Percentiles rank a stretch among this genome's conserved stretches.
phyloP scores from a whole-genome alignment of 1,140 invertebrate species.

The Bombus difficillimus region DNA sequence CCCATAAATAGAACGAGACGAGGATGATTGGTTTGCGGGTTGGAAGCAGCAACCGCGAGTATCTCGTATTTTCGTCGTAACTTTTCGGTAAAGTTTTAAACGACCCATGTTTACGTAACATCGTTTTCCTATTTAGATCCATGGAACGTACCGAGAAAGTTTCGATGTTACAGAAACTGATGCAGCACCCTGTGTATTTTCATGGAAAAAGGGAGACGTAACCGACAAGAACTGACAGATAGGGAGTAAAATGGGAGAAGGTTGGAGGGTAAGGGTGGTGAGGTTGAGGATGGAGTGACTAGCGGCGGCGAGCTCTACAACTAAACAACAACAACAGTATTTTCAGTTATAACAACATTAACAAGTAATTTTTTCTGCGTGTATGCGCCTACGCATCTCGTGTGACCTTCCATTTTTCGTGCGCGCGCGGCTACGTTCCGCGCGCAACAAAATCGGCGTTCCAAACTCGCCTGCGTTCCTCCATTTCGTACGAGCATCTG shows the following conservation, averaged over 20 bases:
- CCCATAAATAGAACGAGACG: accelerated
- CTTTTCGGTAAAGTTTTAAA: too few relatives aligned
- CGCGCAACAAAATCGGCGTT: constrained; percentile 17
- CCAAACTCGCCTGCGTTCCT: constrained; percentile 7
- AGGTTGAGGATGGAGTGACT: constrained; percentile 74
- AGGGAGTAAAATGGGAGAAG: too few relatives aligned
- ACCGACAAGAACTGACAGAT: too few relatives aligned
- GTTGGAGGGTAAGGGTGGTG: neutral
- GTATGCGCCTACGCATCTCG: constrained; percentile 61
- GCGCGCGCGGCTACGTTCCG: constrained; percentile 33
- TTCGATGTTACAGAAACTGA: too few relatives aligned
- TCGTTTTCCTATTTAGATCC: too few relatives aligned
- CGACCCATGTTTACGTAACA: too few relatives aligned
- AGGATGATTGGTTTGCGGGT: accelerated
- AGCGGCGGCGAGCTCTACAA: constrained; percentile 83
- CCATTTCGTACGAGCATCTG: constrained; percentile 8
- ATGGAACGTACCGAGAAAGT: too few relatives aligned
- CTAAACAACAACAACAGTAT: constrained; percentile 84
- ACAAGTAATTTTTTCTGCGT: constrained; percentile 82
- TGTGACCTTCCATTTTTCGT: constrained; percentile 25
- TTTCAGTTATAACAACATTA: constrained; percentile 84
- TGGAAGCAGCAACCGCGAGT: too few relatives aligned
- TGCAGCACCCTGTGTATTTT: too few relatives aligned
- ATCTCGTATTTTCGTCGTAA: too few relatives aligned
- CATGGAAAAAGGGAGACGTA: neutral